Conservation (phyloP, 1,140 invertebrate genomes). For the Coelopa frigida region DNA sequence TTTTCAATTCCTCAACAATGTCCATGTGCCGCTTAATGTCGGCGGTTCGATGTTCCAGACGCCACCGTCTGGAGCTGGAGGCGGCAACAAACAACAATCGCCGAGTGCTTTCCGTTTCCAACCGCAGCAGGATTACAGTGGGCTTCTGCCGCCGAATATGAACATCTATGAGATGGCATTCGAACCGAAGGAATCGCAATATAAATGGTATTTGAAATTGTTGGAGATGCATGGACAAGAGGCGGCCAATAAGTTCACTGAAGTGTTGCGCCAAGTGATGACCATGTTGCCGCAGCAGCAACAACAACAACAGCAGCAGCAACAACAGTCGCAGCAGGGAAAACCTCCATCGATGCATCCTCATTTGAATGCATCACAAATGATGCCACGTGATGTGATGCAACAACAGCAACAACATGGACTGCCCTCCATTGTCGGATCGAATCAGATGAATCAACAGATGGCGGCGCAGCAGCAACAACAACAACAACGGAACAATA, state of each 20-base stretch:
- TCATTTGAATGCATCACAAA: too few relatives aligned
- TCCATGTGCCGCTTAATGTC: slow-evolving; percentile 28
- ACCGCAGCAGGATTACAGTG: slow-evolving; percentile 32
- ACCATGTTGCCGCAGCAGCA: slow-evolving; percentile 21
- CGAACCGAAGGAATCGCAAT: slow-evolving; percentile 41
- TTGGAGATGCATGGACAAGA: slow-evolving; percentile 40
- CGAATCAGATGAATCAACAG: slow-evolving; percentile 20
- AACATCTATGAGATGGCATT: slow-evolving; percentile 43
- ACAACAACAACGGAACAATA: slow-evolving; percentile 18
- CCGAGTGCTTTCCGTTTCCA: slow-evolving; percentile 29
- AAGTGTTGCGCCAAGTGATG: slow-evolving; percentile 39
- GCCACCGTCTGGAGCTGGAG: slow-evolving; percentile 20
- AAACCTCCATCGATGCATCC: too few relatives aligned
- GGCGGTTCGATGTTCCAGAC: slow-evolving; percentile 20
- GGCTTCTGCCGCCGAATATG: slow-evolving; percentile 40
- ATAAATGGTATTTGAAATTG: slow-evolving; percentile 41
- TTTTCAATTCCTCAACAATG: slow-evolving; percentile 51
- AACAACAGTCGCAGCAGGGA: slow-evolving; percentile 13
- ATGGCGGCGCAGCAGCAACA: slow-evolving; percentile 25
- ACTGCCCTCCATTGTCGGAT: too few relatives aligned
- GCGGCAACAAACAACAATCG: slow-evolving; percentile 27
- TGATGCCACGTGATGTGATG: slow-evolving; percentile 31
- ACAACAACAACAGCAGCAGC: slow-evolving; percentile 22
- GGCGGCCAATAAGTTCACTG: slow-evolving; percentile 40
- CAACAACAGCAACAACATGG: slow-evolving; percentile 26